phyloP scores from a whole-genome alignment of 1,140 invertebrate species.

The Acromyrmex charruanus region DNA sequence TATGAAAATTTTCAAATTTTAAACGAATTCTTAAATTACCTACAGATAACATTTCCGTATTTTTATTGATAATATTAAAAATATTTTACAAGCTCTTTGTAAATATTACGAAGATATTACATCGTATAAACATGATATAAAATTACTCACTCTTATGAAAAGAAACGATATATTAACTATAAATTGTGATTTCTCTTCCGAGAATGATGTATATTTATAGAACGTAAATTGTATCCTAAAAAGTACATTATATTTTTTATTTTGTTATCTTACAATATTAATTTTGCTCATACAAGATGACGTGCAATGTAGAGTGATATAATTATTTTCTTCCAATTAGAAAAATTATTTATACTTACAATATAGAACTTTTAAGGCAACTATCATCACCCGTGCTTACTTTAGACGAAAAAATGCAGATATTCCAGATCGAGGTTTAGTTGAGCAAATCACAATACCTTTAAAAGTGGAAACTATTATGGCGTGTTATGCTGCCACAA shows the following conservation, averaged over 20 bases:
- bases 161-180: conserved; percentile 19
- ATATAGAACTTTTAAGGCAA: background rate
- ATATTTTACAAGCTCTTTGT: background rate
- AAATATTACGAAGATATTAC: background rate
- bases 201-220: background rate
- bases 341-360: conserved; percentile 48
- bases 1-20: background rate
- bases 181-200: background rate
- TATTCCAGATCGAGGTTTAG: background rate
- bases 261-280: conserved; percentile 7
- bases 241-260: conserved; percentile 16
- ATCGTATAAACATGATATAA: background rate
- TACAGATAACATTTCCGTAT: background rate
- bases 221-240: conserved; percentile 28
- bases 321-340: conserved; percentile 8
- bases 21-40: conserved; percentile 1
- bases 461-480: background rate
- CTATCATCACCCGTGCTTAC: background rate
- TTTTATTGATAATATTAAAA: conserved; percentile 37
- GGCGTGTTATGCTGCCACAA: background rate
- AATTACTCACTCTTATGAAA: conserved; percentile 62
- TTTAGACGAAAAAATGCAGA: background rate
- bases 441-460: background rate
- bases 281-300: conserved; percentile 12
- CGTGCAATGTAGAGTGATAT: background rate